Evolutionary conservation across 2,888 invertebrate species (phyloP), one percentile per base, ranked within the genome.

Genomic region (Oegoconia quadripuncta): DNA sequence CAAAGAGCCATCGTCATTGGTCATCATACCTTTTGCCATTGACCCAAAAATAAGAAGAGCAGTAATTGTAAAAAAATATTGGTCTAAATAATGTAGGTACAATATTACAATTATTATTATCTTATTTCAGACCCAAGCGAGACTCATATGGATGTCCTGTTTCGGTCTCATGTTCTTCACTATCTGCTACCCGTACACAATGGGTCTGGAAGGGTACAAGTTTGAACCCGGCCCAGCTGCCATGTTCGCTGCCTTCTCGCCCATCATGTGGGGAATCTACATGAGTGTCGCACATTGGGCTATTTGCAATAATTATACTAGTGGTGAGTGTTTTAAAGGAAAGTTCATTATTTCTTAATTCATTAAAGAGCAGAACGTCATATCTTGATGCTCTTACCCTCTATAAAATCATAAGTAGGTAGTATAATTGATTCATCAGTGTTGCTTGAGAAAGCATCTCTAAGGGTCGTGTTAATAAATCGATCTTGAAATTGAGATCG

Each of bases 231-330:
- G 64, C 1, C 82, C 88, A 1, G 88, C 89, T 0, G 90, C 90
- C 0, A 27, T 89, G 29, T 91, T 90, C 58, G 84, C 88, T 1
- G 88, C 90, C 1, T 66, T 90, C 46, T 82, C 90, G 0, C 91
- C 91, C 0, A 78, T 90, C 3, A 47, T 88, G 22, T 91, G 91
- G 91, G 89, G 90, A 1, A 3, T 81, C 14, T 88, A 84, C 48
- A 74, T 90, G 60, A 74, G 82, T 25, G 75, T 83, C 56, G 67
- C 78, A 0, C 88, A 90, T 43, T 88, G 89, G 79, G 88, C 89
- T 1, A 81, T 88, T 33, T 81, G 80, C 46, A 86, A 86, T 46
- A 83, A 88, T 41, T 83, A 88, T 54, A 83, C 88, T 53, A 89
- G 90, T 90, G 63, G 59, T 68, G 57, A 23, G 14, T 28, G 13